Conservation (phyloP, 2,113 vertebrate genomes). For the Kryptolebias marmoratus region DNA sequence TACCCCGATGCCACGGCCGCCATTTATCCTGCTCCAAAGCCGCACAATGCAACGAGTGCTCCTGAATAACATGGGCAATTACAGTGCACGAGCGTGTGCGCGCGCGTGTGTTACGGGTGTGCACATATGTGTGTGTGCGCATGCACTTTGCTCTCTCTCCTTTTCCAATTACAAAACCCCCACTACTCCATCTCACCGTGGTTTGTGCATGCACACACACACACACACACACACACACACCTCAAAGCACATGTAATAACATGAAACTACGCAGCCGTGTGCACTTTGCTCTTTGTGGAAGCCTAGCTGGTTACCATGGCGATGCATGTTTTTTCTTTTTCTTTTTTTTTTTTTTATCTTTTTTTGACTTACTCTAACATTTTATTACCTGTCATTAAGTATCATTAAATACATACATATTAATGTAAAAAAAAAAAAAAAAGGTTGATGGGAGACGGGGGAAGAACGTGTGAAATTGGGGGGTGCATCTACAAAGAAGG, state of each 20-base stretch:
- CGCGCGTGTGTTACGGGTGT: conserved; percentile 25
- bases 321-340: conserved; percentile 83
- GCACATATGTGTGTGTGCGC: conserved; percentile 70
- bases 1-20: conserved; percentile 92
- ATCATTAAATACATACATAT: conserved; percentile 97
- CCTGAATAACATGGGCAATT: conserved; percentile 97
- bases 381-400: conserved; percentile 96
- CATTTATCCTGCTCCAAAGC: conserved; percentile 96
- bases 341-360: conserved; percentile 81
- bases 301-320: conserved; percentile 91
- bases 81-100: conserved; percentile 81
- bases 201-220: conserved; percentile 53
- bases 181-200: conserved; percentile 56
- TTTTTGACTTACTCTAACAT: conserved; percentile 89
- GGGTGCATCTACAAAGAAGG: conserved; percentile 66
- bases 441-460: conserved; percentile 65
- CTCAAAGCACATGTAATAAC: conserved; percentile 93
- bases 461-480: conserved; percentile 56
- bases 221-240: conserved; percentile 72
- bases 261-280: conserved; percentile 87
- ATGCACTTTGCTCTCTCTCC: conserved; percentile 41
- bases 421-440: conserved; percentile 88
- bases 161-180: conserved; percentile 63
- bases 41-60: conserved; percentile 90
- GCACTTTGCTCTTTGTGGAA: conserved; percentile 86